Evolutionary conservation across 2,113 vertebrate species (phyloP).

Genomic region (Orycteropus afer): DNA sequence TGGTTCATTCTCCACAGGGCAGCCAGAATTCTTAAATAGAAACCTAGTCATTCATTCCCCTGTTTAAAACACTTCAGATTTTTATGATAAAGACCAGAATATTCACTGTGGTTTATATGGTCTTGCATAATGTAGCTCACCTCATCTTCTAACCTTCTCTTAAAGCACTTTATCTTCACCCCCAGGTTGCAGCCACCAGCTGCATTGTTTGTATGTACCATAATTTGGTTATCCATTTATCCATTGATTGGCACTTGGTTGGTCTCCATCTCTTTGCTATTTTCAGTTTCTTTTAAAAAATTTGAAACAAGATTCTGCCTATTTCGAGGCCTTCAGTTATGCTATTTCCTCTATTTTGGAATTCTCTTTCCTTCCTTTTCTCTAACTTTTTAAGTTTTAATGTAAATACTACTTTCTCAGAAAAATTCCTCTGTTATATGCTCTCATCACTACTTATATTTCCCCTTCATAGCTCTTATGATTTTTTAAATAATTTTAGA

Average conservation of each 20-base stretch:
- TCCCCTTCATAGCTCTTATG: neutral
- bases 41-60: neutral
- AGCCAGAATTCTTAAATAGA: constrained; percentile 18
- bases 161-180: neutral
- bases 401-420: neutral
- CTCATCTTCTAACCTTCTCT: neutral
- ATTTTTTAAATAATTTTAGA: neutral
- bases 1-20: neutral
- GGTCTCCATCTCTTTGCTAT: too few relatives aligned
- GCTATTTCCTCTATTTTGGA: neutral
- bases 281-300: neutral
- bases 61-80: neutral
- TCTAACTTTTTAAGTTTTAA: neutral
- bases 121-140: neutral
- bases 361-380: neutral
- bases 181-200: neutral
- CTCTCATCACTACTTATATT: neutral
- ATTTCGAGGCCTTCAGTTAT: neutral
- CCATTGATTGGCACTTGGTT: too few relatives aligned
- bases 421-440: neutral
- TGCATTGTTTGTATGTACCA: too few relatives aligned
- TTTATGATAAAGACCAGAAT: neutral
- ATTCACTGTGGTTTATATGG: neutral
- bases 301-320: neutral
- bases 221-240: too few relatives aligned